Conservation (phyloP, 2,113 vertebrate genomes). For the Recurvirostra avosetta region DNA sequence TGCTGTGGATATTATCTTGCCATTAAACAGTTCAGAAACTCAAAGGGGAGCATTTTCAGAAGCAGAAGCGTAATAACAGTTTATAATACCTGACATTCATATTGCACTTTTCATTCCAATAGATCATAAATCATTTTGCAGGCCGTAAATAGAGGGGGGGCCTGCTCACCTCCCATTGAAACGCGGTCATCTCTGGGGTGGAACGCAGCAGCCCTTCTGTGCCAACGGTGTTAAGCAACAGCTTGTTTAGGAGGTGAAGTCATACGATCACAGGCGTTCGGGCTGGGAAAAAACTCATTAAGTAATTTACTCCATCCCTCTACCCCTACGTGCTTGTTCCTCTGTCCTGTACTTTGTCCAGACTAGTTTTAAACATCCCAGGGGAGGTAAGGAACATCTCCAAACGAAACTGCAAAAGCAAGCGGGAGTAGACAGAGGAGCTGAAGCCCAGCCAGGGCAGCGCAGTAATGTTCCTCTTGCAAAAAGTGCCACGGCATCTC, state of each 20-base stretch:
- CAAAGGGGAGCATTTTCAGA: not conserved
- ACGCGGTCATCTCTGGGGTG: not conserved
- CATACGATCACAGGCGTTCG: slow-evolving; percentile 38
- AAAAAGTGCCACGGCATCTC: not conserved
- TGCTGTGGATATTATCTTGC: slow-evolving; percentile 27
- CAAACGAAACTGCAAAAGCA: slow-evolving; percentile 43
- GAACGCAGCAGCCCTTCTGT: not conserved
- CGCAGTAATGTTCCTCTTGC: not conserved
- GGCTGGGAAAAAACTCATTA: slow-evolving; percentile 59
- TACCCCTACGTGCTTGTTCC: slow-evolving; percentile 26
- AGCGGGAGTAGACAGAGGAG: not conserved
- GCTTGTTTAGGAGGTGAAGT: slow-evolving; percentile 44
- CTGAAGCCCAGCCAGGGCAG: slow-evolving; percentile 2
- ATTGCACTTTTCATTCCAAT: not conserved
- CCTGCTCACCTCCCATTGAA: not conserved
- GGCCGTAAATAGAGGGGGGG: not conserved
- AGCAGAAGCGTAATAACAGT: not conserved
- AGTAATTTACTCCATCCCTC: slow-evolving; percentile 56
- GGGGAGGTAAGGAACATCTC: slow-evolving; percentile 34
- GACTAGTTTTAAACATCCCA: slow-evolving; percentile 61
- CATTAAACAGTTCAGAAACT: slow-evolving; percentile 4
- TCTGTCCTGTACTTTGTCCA: slow-evolving; percentile 49
- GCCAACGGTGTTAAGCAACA: slow-evolving; percentile 33
- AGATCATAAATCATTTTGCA: not conserved
- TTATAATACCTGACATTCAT: not conserved